Evolutionary conservation across 2,888 invertebrate species (phyloP), one percentile per base, ranked within the genome.

Genomic region (Nomada ruficornis): DNA sequence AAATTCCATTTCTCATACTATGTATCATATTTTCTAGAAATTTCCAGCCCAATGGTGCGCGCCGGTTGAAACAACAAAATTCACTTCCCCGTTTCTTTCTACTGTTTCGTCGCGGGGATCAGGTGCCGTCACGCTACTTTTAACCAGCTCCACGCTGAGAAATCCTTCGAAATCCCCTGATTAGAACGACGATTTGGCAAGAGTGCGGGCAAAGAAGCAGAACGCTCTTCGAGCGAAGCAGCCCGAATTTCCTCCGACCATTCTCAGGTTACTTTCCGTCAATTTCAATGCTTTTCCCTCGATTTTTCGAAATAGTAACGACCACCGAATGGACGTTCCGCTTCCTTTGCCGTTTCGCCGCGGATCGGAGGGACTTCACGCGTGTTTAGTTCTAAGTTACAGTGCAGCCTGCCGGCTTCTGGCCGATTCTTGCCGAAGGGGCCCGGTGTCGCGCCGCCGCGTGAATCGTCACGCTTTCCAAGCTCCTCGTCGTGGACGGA

Each of bases 391-490:
- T 52, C 20, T 67, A 36, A 36, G 67, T 54, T 23, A 15, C 18
- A 18, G 23, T 13, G 5, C 47, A 47, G 47, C 47, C 47, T 47
- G 47, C 13, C 47, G 13, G n/a, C 42, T 68, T 11, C n/a, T 23
- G 63, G 73, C 54, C 72, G 70, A 68, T 81, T 77, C 29, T 60
- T 13, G 70, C n/a, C 29, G 11, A 63, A 50, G 65, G 68, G 54
- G 54, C 26, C 57, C 44, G 47, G 63, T 50, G 57, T 62, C 71
- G 60, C 63, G 54, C 11, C 54, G 29, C 20, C 29, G 42, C 69
- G 73, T 65, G 77, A 80, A 83, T 88, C 88, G 88, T 88, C 82
- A 88, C 83, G 88, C 82, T 85, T 88, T 80, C 81, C 77, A 76
- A 44, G 23, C 62, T 64, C 20, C 76, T 65, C 54, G n/a, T 15